Evolutionary conservation across 2,888 invertebrate genomes (phyloP).

Genomic region (Dysmachus trigonus): DNA sequence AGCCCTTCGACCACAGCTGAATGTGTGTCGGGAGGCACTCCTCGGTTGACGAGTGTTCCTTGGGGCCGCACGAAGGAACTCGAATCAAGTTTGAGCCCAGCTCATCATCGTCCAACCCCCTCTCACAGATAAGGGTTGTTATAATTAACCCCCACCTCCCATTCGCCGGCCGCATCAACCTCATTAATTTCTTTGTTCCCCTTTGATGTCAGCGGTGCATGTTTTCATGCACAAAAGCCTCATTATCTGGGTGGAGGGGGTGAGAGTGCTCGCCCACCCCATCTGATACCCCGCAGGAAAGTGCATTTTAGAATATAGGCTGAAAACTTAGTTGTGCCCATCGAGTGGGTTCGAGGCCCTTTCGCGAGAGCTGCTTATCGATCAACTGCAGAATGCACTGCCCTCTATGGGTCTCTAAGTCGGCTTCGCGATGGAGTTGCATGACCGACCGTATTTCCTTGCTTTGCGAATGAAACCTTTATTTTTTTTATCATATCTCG

Average conservation of each 20-base stretch:
- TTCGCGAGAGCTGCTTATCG: not conserved
- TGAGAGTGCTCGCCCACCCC: not conserved
- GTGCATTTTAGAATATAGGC: not conserved
- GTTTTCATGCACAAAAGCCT: not conserved
- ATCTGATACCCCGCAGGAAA: not conserved
- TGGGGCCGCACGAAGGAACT: not conserved
- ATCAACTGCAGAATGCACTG: not conserved
- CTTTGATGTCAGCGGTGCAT: constrained; percentile 5
- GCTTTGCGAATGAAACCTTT: not conserved
- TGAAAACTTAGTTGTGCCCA: not conserved
- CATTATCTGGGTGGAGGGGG: not conserved
- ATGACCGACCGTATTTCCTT: constrained; percentile 9
- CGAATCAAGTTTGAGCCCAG: not conserved
- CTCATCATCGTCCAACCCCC: not conserved
- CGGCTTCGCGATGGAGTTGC: not conserved
- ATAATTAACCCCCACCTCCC: not conserved
- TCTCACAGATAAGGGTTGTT: not conserved
- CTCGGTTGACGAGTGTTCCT: not conserved
- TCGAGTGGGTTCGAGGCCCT: constrained; percentile 2
- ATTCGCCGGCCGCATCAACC: constrained; percentile 1
- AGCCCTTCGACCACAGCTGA: not conserved
- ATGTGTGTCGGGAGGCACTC: not conserved
- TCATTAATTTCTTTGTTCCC: constrained; percentile 32
- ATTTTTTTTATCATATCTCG: not conserved
- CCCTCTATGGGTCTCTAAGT: not conserved